Evolutionary conservation across 2,888 invertebrate genomes (phyloP).

Genomic region (Lithophane semibrunnea): DNA sequence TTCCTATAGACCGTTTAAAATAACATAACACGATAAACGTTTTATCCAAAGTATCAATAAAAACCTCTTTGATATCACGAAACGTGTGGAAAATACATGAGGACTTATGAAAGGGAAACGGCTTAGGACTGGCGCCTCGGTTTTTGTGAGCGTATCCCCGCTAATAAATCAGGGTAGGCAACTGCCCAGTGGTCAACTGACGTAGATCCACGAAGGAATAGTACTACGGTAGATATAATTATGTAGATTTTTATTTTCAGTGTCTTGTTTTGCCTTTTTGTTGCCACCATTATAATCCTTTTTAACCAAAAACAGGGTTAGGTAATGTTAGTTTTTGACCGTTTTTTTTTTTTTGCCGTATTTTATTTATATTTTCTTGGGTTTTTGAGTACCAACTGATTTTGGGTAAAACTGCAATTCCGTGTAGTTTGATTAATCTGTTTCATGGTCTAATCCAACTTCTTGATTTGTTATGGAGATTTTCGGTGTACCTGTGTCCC

Average conservation of each 20-base stretch:
- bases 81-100: slow-evolving; percentile 70
- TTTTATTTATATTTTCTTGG: neutral
- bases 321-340: neutral
- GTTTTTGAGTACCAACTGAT: no score
- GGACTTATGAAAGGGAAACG: slow-evolving; percentile 71
- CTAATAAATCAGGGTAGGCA: slow-evolving; percentile 80
- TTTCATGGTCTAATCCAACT: neutral
- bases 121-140: slow-evolving; percentile 73
- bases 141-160: slow-evolving; percentile 77
- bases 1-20: neutral
- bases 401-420: neutral
- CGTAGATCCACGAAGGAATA: slow-evolving; percentile 45
- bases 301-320: neutral
- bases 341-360: neutral
- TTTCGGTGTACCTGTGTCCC: no score
- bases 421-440: neutral
- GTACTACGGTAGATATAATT: neutral
- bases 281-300: neutral
- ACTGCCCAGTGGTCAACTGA: slow-evolving; percentile 70
- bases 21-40: slow-evolving; percentile 30
- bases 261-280: slow-evolving; percentile 7
- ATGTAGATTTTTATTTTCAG: neutral
- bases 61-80: slow-evolving; percentile 70
- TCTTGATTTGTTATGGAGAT: neutral
- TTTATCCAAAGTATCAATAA: slow-evolving; percentile 62